A percentile compares a stretch with the other conserved stretches of the same genome.
These are phyloP conservation scores for Aphidius ervi DNA, from an alignment of 1,140 invertebrate genomes.

Conservation along the genomic window DNA sequence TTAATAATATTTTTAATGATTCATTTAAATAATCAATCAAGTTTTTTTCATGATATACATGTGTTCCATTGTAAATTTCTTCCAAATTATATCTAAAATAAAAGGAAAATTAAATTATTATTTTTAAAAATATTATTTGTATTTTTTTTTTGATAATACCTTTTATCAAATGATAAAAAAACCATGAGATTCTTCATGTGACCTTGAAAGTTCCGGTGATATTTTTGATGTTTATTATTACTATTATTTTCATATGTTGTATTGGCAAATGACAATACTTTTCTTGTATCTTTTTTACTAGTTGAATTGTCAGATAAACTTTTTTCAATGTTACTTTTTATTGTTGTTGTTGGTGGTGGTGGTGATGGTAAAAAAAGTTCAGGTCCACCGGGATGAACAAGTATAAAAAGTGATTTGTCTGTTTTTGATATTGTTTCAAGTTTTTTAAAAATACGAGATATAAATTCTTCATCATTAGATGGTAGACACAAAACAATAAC, in stretches of 20 bases:
- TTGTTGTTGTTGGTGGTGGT: neutral
- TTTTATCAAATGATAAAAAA: conserved; percentile 45
- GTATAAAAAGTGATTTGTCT: conserved; percentile 39
- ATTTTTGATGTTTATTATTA: conserved; percentile 5
- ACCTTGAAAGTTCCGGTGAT: conserved; percentile 27
- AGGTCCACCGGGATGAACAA: conserved; percentile 41
- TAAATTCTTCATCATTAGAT: conserved; percentile 39
- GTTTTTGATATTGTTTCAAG: conserved; percentile 37
- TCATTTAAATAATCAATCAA: conserved; percentile 42
- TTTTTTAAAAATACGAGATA: conserved; percentile 40
- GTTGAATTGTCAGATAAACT: conserved; percentile 24
- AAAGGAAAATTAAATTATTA: conserved; percentile 1
- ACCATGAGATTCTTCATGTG: conserved; percentile 40
- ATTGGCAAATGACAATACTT: conserved; percentile 18
- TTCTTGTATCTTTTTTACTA: conserved; percentile 22
- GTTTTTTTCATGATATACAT: conserved; percentile 34
- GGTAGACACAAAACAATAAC: conserved; percentile 48
- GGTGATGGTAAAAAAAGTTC: conserved; percentile 41
- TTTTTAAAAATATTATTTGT: neutral
- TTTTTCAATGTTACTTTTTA: neutral
- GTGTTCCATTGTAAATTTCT: conserved; percentile 40
- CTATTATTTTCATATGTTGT: neutral
- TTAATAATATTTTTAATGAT: conserved; percentile 40
- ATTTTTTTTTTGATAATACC: conserved; percentile 28
- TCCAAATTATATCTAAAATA: conserved; percentile 41